These are phyloP conservation scores for Drosophila neonasuta DNA, from an alignment of 2,888 invertebrate species.

Conservation along the genomic window DNA sequence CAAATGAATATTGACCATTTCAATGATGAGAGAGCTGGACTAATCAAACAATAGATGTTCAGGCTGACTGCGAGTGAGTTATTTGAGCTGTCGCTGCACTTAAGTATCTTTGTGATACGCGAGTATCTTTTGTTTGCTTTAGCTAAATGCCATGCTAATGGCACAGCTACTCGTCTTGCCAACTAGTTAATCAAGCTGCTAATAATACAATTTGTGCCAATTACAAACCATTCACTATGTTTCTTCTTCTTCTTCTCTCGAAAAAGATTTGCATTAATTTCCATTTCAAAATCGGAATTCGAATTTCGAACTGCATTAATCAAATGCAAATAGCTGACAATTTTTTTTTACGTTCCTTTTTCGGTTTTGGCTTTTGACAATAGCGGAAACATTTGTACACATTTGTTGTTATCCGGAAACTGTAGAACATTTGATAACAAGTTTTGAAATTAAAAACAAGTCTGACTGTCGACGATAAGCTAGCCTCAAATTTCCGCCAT, in stretches of 20 bases:
- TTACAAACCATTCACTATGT: constrained; percentile 38
- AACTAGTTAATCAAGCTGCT: constrained; percentile 40
- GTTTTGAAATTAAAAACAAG: constrained; percentile 36
- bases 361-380: constrained; percentile 14
- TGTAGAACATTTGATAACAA: constrained; percentile 52
- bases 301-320: constrained; percentile 14
- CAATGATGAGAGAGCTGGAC: constrained; percentile 9
- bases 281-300: constrained; percentile 18
- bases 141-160: constrained; percentile 55
- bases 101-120: constrained; percentile 30
- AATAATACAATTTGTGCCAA: constrained; percentile 49
- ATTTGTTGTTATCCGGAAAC: constrained; percentile 44
- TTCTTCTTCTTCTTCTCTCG: not conserved
- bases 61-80: constrained; percentile 28
- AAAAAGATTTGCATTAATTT: constrained; percentile 39
- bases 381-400: constrained; percentile 36
- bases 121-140: constrained; percentile 38
- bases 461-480: constrained; percentile 8
- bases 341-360: not conserved
- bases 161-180: constrained; percentile 48
- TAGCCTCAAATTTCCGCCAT: constrained; percentile 45
- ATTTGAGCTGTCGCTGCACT: constrained; percentile 42
- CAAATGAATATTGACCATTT: constrained; percentile 29
- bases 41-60: constrained; percentile 20
- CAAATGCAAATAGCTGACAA: constrained; percentile 38